Base-by-base conservation (phyloP, 2,113 vertebrate genomes). In the Cottus gobio region DNA sequence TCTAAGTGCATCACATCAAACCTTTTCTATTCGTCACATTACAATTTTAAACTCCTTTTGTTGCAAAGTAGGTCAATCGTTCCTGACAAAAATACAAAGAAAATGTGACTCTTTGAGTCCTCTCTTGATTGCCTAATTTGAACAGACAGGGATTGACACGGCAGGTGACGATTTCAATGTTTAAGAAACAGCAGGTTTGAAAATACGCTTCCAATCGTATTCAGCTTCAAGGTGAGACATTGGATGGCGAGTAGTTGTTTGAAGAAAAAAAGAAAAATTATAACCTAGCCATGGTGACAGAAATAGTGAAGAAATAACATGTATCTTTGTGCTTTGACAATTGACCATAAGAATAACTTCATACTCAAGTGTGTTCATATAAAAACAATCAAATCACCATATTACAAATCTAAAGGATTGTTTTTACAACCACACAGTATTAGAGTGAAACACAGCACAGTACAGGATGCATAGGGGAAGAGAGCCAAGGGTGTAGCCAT, bases 31-130 rank as follows among this genome's bases (percentile, higher is more conserved):
- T 50, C 18, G 4, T 62, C n/a, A 58, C 11, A 46, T 62, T 31
- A 58, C 54, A 24, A 26, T 71, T 81, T 78, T 54, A 20, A 34
- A 37, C 34, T 77, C 26, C 15, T 80, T 81, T 62, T 75, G 75
- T 70, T 0, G 52, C n/a, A 4, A 87, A 86, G 73, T 80, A 75
- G 85, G 64, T 75, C 80, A 82, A 34, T 54, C 1, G 0, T 63
- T 66, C 22, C n/a, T 71, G 15, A 77, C 39, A 72, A 90, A 78
- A 67, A 18, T 36, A 37, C 18, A 70, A 60, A 61, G 16, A 22
- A 67, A 72, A 20, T 36, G 7, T 16, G 62, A 75, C n/a, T 58
- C 63, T 66, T 80, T 80, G 56, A 46, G 31, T 36, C 20, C 46
- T 70, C 52, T 46, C 46, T 63, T 69, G 69, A 62, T 82, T 68